Evolutionary conservation across 2,113 vertebrate genomes (phyloP), one percentile per base, ranked within the genome.

Genomic region (Callorhinus ursinus): DNA sequence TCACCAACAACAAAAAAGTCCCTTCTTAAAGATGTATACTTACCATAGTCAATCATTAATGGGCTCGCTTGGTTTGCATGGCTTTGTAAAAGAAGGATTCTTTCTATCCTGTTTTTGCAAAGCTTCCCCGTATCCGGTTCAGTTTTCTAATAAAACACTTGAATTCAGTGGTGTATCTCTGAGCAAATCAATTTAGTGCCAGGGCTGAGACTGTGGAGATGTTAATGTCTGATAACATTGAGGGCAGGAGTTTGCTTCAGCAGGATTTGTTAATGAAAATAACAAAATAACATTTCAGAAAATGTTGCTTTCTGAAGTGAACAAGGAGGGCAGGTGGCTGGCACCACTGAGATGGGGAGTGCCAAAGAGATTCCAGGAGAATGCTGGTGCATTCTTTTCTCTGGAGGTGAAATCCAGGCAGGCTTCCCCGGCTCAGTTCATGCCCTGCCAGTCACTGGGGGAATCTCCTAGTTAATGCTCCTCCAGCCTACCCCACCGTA

Each of bases 101-200:
- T 88, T 57, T 39, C 86, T 55, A 4, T 51, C 69, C 63, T 88
- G 71, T 80, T 88, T 67, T 67, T 72, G 55, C 85, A 88, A 61
- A 59, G 85, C 42, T 76, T 80, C 46, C 36, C 84, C 46, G 76
- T 7, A 8, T 92, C 90, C 67, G 7, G 19, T 46, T 16, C n/a
- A 59, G 80, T 84, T 95, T 53, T 90, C 97, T 94, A 77, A 97
- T 67, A 53, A 95, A 94, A 90, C 72, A 13, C 57, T 24, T 55
- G 81, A 77, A 65, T 77, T 42, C 71, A 22, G 76, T 9, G 77
- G 61, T 59, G 91, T 91, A 77, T 85, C 63, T 95, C 67, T 72
- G 76, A 57, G 77, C 93, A 71, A 86, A 82, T 76, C 71, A 39
- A 2, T 51, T 84, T 33, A 42, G 86, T 24, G 65, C 71, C 26